Percentiles rank a stretch among this genome's conserved stretches.
Evolutionary conservation across 1,140 invertebrate species (phyloP).

Genomic region (Aphelenchoides avenae): DNA sequence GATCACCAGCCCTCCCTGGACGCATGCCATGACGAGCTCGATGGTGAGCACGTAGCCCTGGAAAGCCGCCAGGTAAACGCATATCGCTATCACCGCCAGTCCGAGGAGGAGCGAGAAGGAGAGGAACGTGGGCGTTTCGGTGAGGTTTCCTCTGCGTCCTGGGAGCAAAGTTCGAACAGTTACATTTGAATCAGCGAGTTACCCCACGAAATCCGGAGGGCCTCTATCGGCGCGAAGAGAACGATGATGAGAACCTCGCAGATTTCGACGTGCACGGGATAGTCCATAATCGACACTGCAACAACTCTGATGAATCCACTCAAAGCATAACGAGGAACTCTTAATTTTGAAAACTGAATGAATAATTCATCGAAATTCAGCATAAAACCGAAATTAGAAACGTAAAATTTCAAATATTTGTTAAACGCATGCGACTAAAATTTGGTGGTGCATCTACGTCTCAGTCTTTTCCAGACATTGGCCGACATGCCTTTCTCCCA

Average conservation of each 20-base stretch:
- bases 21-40: constrained; percentile 19
- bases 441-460: no score
- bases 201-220: constrained; percentile 31
- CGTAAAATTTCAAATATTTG: no score
- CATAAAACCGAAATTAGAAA: no score
- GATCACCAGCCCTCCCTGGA: constrained; percentile 25
- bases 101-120: constrained; percentile 22
- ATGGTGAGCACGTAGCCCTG: constrained; percentile 28
- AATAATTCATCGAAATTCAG: no score
- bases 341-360: no score
- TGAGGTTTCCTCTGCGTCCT: constrained; percentile 29
- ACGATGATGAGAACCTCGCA: constrained; percentile 24
- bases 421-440: no score
- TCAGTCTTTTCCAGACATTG: no score
- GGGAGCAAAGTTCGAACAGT: constrained; percentile 22
- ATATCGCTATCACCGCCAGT: constrained; percentile 30
- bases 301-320: constrained; percentile 6
- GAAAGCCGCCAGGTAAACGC: constrained; percentile 31
- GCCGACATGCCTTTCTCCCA: no score
- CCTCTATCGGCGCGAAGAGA: constrained; percentile 24
- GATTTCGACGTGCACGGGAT: constrained; percentile 17
- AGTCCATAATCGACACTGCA: constrained; percentile 22
- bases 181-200: constrained; percentile 8
- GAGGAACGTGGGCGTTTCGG: constrained; percentile 29
- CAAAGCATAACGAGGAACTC: constrained; percentile 1